Conservation (phyloP, 2,113 vertebrate genomes). For the Mus spicilegus region DNA sequence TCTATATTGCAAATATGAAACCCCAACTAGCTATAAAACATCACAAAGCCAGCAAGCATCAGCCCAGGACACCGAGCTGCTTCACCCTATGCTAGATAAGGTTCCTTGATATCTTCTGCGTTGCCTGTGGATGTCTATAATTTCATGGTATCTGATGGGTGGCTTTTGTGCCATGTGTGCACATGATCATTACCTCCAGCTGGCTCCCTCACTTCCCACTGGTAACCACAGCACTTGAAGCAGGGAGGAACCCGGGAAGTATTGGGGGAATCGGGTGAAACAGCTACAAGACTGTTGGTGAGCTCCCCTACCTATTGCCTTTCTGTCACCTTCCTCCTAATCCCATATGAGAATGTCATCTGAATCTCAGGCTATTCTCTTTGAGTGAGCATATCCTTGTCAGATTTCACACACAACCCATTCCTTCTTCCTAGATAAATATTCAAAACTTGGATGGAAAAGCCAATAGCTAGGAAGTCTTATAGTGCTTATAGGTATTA, state of each 20-base stretch:
- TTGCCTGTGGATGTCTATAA: neutral
- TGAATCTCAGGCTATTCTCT: neutral
- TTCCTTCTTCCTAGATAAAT: neutral
- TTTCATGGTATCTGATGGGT: neutral
- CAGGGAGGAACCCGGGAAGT: neutral
- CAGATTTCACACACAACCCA: neutral
- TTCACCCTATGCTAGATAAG: neutral
- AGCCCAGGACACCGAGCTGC: neutral
- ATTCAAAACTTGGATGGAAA: neutral
- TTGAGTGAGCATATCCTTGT: neutral
- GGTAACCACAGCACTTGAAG: too few species aligned
- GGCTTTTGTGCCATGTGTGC: neutral
- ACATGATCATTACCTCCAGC: neutral
- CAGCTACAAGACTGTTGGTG: neutral
- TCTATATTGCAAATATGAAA: neutral
- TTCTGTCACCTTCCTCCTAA: neutral
- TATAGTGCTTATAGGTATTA: constrained; percentile 18
- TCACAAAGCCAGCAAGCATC: neutral
- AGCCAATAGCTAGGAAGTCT: neutral
- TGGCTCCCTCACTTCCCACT: neutral
- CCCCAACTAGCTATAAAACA: neutral
- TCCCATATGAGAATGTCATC: neutral
- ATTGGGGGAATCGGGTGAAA: neutral
- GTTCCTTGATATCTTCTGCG: neutral
- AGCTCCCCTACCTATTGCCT: neutral